Percentiles rank a stretch among this genome's conserved stretches.
These are phyloP conservation scores for Origma solitaria DNA, from an alignment of 2,113 vertebrate species.

Conservation along the genomic window DNA sequence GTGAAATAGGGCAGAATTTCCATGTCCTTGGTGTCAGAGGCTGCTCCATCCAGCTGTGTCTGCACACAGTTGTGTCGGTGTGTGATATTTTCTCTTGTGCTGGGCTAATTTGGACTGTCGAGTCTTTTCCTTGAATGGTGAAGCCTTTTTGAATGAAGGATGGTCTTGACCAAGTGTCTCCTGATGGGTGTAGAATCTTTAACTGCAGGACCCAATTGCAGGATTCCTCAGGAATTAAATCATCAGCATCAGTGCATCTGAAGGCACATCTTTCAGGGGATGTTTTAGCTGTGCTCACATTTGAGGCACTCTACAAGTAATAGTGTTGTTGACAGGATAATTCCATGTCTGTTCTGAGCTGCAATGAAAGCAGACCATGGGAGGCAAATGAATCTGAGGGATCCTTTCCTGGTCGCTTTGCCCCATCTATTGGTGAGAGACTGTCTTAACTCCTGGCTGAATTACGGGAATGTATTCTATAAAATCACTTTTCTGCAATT, in stretches of 20 bases:
- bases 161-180: background rate
- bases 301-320: background rate
- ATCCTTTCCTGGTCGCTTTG: background rate
- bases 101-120: background rate
- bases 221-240: background rate
- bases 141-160: background rate
- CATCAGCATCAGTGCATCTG: background rate
- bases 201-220: background rate
- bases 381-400: background rate
- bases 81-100: background rate
- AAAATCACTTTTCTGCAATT: rapidly evolving
- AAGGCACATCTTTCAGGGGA: background rate
- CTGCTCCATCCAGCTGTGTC: background rate
- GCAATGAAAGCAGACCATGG: background rate
- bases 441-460: background rate
- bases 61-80: background rate
- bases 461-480: background rate
- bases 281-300: background rate
- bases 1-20: background rate
- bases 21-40: background rate
- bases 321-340: background rate
- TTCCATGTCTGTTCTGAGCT: background rate
- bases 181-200: background rate
- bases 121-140: background rate
- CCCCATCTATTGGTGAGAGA: constrained; percentile 37